Base-by-base conservation (phyloP, 2,797 vertebrate species). In the Zenarchopterus dispar region DNA sequence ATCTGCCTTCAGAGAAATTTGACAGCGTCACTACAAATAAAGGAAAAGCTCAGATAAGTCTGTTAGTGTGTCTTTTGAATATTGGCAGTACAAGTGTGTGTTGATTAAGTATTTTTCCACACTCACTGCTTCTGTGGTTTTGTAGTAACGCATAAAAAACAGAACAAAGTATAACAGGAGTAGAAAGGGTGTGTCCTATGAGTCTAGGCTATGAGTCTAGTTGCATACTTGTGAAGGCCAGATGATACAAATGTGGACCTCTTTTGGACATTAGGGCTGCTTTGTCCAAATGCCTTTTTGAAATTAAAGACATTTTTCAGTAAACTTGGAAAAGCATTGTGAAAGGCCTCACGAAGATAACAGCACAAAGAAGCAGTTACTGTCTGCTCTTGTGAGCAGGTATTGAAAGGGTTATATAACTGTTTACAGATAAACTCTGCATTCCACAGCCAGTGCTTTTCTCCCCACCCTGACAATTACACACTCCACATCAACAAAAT, bases 341-440 rank as follows among this genome's bases (percentile, higher is more conserved):
- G 15, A 33, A 16, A 22, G 41, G 4, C 19, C 19, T 43, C 1
- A 9, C n/a, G 47, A n/a, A 41, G 31, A 24, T 8, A 16, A 0
- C 18, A 2, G 36, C 47, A 4, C 16, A 44, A 8, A 39, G 9
- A 7, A 33, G 51, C 69, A 56, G 46, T 28, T 45, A 51, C 46
- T 18, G 58, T 59, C 4, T 31, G 43, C 54, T 52, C 51, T 50
- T 65, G 13, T 56, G 45, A 67, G 56, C 13, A 49, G 62, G 56
- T 70, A 78, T 79, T 50, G 72, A 80, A 80, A 78, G 67, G 60
- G 82, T 88, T 88, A 85, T 80, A 52, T 68, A 77, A 79, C 47
- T 48, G 57, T 81, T 60, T 63, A 62, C 51, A 69, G 80, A 89
- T 90, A 71, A 82, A 81, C 60, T 75, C 55, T 56, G 73, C 84